phyloP scores from a whole-genome alignment of 2,797 vertebrate genomes.

The Nyctalus aviator region DNA sequence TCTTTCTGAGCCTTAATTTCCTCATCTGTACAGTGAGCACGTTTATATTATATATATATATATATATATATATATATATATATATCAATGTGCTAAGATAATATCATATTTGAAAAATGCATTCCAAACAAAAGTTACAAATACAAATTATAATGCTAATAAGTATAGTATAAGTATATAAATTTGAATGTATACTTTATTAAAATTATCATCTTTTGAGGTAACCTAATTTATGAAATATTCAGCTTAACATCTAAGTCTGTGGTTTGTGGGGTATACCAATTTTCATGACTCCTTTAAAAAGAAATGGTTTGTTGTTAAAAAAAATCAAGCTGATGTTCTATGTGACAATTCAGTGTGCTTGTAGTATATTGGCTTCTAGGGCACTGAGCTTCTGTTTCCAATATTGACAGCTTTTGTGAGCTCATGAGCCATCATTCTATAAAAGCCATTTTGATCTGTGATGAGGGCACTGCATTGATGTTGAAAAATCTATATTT shows the following conservation, averaged over 20 bases:
- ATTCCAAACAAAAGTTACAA: neutral
- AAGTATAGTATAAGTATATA: neutral
- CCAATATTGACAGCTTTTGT: neutral
- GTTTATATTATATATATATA: neutral
- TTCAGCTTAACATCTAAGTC: conserved; percentile 17
- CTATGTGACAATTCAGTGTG: neutral
- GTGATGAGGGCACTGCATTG: neutral
- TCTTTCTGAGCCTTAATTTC: conserved; percentile 25
- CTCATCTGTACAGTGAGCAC: neutral
- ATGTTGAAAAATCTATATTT: conserved; percentile 67
- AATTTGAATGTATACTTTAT: conserved; percentile 25
- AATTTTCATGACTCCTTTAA: conserved; percentile 43
- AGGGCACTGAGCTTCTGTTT: neutral
- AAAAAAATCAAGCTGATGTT: conserved; percentile 36
- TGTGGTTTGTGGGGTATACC: neutral
- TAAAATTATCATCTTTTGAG: conserved; percentile 49
- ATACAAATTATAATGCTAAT: conserved; percentile 15
- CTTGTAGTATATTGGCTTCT: conserved; percentile 45
- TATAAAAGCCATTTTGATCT: conserved; percentile 70
- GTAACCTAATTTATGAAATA: conserved; percentile 48
- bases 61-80: neutral
- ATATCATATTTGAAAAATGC: neutral
- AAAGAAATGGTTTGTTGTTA: conserved; percentile 45
- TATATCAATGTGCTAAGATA: neutral
- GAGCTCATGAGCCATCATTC: conserved; percentile 41